phyloP scores from a whole-genome alignment of 1,140 invertebrate species.

The Dreissena polymorpha region DNA sequence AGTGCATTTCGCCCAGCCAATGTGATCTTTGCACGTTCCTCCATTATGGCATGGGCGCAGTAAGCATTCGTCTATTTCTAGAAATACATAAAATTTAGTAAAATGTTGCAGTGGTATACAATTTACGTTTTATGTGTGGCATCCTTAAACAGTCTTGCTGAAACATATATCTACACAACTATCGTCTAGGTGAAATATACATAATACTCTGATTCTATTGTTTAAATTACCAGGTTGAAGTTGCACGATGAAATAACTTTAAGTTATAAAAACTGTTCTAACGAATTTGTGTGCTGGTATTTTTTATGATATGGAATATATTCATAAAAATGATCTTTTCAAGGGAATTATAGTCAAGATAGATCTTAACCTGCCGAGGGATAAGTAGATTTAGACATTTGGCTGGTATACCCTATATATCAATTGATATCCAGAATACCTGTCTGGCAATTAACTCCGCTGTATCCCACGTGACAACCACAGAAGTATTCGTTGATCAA shows the following conservation, averaged over 20 bases:
- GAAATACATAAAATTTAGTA: neutral
- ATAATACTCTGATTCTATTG: no score
- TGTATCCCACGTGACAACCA: neutral
- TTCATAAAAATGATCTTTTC: no score
- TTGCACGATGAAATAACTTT: neutral
- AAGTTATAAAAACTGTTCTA: neutral
- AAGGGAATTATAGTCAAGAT: no score
- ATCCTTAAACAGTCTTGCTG: neutral
- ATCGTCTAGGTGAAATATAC: no score
- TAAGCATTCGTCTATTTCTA: constrained; percentile 89
- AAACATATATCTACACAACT: no score
- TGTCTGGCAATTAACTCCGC: neutral
- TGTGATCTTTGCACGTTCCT: constrained; percentile 11
- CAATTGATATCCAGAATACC: neutral
- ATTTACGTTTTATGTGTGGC: neutral
- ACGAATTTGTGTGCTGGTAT: neutral
- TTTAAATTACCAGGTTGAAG: no score
- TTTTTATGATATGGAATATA: neutral
- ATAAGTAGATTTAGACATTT: no score
- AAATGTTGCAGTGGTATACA: neutral
- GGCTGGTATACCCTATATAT: no score
- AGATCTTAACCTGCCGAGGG: no score
- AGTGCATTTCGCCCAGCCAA: neutral
- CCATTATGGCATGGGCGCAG: constrained; percentile 22
- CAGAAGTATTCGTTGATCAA: constrained; percentile 19